These are phyloP conservation scores for Sarcophaga caerulescens DNA, from an alignment of 2,888 invertebrate species.

Conservation along the genomic window DNA sequence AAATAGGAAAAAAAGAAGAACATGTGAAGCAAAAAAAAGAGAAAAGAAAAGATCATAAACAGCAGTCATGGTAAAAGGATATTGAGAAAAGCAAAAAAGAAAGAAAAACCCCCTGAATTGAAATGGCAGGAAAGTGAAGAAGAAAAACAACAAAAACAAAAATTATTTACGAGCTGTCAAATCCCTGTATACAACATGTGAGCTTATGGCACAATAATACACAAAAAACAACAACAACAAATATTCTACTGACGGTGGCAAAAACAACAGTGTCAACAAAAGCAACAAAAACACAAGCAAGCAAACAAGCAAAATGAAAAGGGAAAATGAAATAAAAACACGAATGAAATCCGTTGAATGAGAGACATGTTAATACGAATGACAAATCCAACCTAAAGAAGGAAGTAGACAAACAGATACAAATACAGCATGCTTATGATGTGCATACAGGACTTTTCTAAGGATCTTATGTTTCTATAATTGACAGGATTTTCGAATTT, in stretches of 20 bases:
- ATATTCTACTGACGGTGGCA: neutral
- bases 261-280: too few species aligned
- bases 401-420: neutral
- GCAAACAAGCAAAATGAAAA: too few species aligned
- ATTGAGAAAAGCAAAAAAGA: too few species aligned
- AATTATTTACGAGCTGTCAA: conserved; percentile 78
- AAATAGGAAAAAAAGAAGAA: neutral
- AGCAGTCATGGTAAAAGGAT: too few species aligned
- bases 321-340: conserved; percentile 14
- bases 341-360: conserved; percentile 12
- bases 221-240: conserved; percentile 2
- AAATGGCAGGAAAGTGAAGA: neutral
- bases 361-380: conserved; percentile 62
- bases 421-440: conserved; percentile 1
- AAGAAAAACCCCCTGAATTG: too few species aligned
- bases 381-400: conserved; percentile 44
- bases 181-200: conserved; percentile 75
- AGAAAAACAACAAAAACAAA: conserved; percentile 20
- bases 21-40: too few species aligned
- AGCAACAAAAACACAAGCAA: too few species aligned
- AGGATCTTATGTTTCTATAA: conserved; percentile 27
- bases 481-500: conserved; percentile 17
- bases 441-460: conserved; percentile 41
- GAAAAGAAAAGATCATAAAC: too few species aligned
- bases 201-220: conserved; percentile 22